Evolutionary conservation across 1,140 invertebrate genomes (phyloP).

Genomic region (Drosophila equinoxialis): DNA sequence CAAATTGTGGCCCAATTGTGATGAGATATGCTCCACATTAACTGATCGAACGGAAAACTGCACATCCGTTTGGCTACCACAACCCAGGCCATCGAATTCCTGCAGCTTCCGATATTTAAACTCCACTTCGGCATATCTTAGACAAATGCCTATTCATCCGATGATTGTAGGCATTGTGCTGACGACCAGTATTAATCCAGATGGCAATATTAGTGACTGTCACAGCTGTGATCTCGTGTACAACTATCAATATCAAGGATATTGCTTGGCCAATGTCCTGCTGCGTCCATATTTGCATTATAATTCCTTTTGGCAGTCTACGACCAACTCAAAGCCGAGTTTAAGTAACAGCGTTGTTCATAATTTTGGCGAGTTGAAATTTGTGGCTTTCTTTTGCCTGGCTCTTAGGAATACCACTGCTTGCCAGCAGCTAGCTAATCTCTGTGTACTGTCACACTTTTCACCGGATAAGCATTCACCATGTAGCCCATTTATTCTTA

Average conservation of each 20-base stretch:
- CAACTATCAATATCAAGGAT: constrained; percentile 71
- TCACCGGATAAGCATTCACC: constrained; percentile 83
- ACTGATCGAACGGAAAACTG: constrained; percentile 40
- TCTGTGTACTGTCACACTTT: constrained; percentile 87
- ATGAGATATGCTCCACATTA: constrained; percentile 46
- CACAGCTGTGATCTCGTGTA: constrained; percentile 55
- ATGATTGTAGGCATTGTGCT: constrained; percentile 41
- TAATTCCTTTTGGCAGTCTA: constrained; percentile 70
- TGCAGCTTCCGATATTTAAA: constrained; percentile 56
- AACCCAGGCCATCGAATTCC: background rate
- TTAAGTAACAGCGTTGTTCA: background rate
- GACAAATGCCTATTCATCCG: constrained; percentile 30
- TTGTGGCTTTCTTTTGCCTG: constrained; percentile 79
- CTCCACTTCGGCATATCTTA: constrained; percentile 31
- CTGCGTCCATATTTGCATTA: constrained; percentile 75
- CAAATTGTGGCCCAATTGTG: constrained; percentile 65
- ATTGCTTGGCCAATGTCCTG: constrained; percentile 70
- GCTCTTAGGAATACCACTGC: constrained; percentile 75
- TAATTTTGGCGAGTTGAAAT: constrained; percentile 79
- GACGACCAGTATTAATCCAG: constrained; percentile 42
- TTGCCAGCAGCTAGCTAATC: constrained; percentile 88
- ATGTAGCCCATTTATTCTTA: constrained; percentile 84
- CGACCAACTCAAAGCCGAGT: constrained; percentile 18
- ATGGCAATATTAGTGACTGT: constrained; percentile 50
- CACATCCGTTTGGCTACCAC: constrained; percentile 28